Evolutionary conservation across 2,888 invertebrate genomes (phyloP).

Genomic region (Kryphioiulus occultus): DNA sequence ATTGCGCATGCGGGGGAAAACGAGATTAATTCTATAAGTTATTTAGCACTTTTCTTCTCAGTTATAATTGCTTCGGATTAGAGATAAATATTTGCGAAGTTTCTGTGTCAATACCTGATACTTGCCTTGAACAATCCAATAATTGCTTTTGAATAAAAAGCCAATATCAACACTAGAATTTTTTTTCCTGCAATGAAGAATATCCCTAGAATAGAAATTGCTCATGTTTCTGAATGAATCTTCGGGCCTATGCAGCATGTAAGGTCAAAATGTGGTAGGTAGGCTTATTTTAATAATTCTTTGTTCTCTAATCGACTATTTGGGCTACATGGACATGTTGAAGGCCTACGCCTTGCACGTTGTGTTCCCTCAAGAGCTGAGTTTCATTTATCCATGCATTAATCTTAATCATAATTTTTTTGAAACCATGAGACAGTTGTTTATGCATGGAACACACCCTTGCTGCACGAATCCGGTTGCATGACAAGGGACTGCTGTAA

Average conservation of each 20-base stretch:
- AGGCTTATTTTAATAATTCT: conserved; percentile 1
- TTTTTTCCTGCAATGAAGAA: not conserved
- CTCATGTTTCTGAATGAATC: not conserved
- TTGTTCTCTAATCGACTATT: not conserved
- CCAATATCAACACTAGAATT: not conserved
- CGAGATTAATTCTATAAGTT: not conserved
- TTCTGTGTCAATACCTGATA: too few relatives aligned
- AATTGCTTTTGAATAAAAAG: not conserved
- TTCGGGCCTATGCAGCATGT: not conserved
- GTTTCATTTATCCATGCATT: not conserved
- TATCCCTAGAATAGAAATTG: not conserved
- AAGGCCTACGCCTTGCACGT: not conserved
- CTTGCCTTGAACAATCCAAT: not conserved
- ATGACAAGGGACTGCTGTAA: not conserved
- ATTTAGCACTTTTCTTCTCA: not conserved
- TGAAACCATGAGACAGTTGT: conserved; percentile 27
- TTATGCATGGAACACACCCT: conserved; percentile 22
- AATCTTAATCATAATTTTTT: conserved; percentile 14
- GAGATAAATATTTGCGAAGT: not conserved
- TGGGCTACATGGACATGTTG: not conserved
- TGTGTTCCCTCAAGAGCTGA: not conserved
- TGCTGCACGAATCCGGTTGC: not conserved
- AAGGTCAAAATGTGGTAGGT: not conserved
- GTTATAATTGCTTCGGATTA: not conserved
- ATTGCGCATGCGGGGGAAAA: not conserved